Percentiles rank a stretch among this genome's conserved stretches.
These are phyloP conservation scores for Pectinophora gossypiella DNA, from an alignment of 1,140 invertebrate species.

Conservation along the genomic window DNA sequence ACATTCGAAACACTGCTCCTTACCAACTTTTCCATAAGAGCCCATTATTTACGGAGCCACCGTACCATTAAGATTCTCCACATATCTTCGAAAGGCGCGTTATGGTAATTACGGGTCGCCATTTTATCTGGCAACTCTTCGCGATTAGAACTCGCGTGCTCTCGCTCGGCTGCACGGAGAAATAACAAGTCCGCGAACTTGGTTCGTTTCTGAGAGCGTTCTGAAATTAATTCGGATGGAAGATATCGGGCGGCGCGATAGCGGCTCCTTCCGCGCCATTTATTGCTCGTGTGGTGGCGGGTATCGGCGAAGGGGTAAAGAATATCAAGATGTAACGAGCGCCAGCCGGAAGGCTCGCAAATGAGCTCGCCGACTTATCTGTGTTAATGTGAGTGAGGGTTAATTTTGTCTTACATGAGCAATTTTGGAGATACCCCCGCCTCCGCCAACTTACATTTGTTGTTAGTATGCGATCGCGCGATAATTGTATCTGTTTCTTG, in stretches of 20 bases:
- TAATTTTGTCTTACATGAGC: constrained; percentile 72
- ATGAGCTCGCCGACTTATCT: constrained; percentile 74
- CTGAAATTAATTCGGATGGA: constrained; percentile 74
- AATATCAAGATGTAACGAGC: constrained; percentile 74
- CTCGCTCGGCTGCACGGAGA: constrained; percentile 55
- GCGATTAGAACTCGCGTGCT: constrained; percentile 64
- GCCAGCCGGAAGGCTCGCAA: constrained; percentile 70
- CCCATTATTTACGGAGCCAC: constrained; percentile 72
- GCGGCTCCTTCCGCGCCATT: constrained; percentile 71
- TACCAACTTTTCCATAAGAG: constrained; percentile 72
- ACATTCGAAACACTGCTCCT: constrained; percentile 68
- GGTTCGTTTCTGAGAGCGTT: constrained; percentile 67
- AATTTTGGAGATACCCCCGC: constrained; percentile 61
- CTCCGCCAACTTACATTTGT: constrained; percentile 40
- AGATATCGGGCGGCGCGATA: constrained; percentile 70
- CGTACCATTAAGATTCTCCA: constrained; percentile 73
- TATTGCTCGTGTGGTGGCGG: constrained; percentile 66
- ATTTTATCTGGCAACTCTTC: constrained; percentile 70
- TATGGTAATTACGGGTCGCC: constrained; percentile 73
- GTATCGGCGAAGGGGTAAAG: constrained; percentile 72
- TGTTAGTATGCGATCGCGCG: constrained; percentile 25
- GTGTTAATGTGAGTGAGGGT: constrained; percentile 69
- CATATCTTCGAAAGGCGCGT: constrained; percentile 71
- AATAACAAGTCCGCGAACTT: constrained; percentile 71
- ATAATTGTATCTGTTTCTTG: constrained; percentile 20